These are phyloP conservation scores for Vidua chalybeata DNA, from an alignment of 2,113 vertebrate species.

Conservation along the genomic window DNA sequence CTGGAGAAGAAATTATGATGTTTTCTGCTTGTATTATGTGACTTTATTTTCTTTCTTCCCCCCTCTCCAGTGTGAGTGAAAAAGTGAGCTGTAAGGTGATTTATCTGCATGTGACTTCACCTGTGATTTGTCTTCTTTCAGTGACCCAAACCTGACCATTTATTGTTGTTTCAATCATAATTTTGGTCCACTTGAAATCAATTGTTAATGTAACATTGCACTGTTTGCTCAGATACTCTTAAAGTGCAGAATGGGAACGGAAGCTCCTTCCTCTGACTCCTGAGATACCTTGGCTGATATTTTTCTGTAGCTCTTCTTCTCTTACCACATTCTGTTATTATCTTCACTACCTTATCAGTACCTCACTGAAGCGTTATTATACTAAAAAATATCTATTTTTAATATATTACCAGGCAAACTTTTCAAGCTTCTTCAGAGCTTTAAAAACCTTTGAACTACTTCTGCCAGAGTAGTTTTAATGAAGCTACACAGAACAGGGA, in stretches of 20 bases:
- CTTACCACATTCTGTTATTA: background rate
- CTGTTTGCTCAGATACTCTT: background rate
- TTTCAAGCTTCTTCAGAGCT: background rate
- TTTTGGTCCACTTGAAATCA: background rate
- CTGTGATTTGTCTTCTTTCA: background rate
- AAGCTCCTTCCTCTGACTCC: background rate
- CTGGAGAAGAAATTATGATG: background rate
- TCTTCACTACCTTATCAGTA: background rate
- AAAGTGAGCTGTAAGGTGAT: background rate
- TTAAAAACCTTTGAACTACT: slow-evolving; percentile 36
- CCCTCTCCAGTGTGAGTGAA: background rate
- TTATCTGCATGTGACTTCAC: background rate
- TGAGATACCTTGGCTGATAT: background rate
- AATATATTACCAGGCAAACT: background rate
- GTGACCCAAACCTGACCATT: background rate
- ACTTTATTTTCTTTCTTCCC: background rate
- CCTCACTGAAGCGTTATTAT: background rate
- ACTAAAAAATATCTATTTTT: background rate
- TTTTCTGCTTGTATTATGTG: background rate
- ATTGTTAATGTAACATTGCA: background rate
- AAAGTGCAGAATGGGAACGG: background rate
- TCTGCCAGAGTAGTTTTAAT: background rate
- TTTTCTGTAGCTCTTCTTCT: background rate
- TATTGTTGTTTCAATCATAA: background rate
- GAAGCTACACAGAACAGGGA: background rate